Evolutionary conservation across 2,797 vertebrate species (phyloP), one percentile per base, ranked within the genome.

Genomic region (Pogoniulus pusillus): DNA sequence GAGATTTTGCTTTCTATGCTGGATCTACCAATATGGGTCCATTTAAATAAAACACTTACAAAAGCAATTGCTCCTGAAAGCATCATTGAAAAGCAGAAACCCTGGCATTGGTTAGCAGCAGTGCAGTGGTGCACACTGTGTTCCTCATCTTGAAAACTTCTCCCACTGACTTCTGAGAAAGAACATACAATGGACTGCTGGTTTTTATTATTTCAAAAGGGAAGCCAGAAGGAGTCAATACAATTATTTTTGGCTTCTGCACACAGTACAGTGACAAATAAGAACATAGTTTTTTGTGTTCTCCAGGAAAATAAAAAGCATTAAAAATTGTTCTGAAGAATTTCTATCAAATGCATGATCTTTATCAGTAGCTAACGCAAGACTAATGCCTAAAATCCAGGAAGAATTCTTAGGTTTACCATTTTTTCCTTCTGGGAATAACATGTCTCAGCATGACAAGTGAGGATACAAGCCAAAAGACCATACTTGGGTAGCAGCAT

Each of bases 131-230:
- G 37, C 51, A 39, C 69, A 43, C 58, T 2, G 6, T 5, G 35
- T 17, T 72, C 18, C 27, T 39, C 76, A 72, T 70, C 71, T 54
- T 4, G 0, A 58, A 90, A 91, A 89, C 30, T 84, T 85, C 86
- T 91, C 32, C 72, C 29, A 30, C 71, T 84, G 54, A 69, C 27
- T 95, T 89, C 76, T 82, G 37, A 84, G 62, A 90, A 86, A 78
- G 49, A 85, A 16, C 17, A 92, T n/a, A 90, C 55, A 55, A 86
- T 13, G 6, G 32, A 10, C 27, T 87, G 41, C 49, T 83, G 53
- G 59, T 83, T 9, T 95, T 87, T 63, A 79, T 88, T 93, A 27
- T 90, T 93, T 93, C 80, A 72, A 45, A 77, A 81, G 22, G 32
- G 39, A 72, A 90, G 63, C 32, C 78, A 90, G 53, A 15, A 90